A percentile compares a stretch with the other conserved stretches of the same genome.
Evolutionary conservation across 2,888 invertebrate genomes (phyloP).

Genomic region (Teleiodes luculella): DNA sequence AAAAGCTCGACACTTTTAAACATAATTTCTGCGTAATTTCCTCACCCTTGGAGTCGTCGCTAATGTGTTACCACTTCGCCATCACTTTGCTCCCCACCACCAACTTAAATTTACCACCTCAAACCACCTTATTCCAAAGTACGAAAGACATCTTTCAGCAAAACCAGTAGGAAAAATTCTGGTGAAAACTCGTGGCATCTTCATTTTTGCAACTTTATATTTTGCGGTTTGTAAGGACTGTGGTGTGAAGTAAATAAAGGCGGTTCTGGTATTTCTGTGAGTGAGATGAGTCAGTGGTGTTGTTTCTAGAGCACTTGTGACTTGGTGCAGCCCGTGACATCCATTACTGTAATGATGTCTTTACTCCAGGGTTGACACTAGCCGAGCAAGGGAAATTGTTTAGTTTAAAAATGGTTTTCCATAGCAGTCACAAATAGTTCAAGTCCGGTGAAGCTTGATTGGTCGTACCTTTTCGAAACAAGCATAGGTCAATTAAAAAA

Average conservation of each 20-base stretch:
- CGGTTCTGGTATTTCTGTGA: constrained; percentile 25
- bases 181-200: constrained; percentile 43
- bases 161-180: not conserved
- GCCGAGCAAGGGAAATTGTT: not conserved
- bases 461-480: no score
- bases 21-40: constrained; percentile 69
- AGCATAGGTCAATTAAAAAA: no score
- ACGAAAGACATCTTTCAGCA: not conserved
- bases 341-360: constrained; percentile 74
- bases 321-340: constrained; percentile 70
- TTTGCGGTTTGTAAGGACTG: constrained; percentile 11
- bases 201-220: constrained; percentile 46
- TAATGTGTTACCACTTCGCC: constrained; percentile 59
- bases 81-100: not conserved
- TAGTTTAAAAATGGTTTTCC: no score
- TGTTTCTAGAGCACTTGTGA: constrained; percentile 59
- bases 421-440: no score
- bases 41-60: constrained; percentile 72
- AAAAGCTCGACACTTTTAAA: constrained; percentile 48
- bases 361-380: constrained; percentile 51
- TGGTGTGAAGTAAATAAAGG: constrained; percentile 26
- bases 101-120: not conserved
- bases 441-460: no score
- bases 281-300: constrained; percentile 28
- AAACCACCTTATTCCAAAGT: not conserved